Conservation (phyloP, 2,113 vertebrate genomes). For the Etheostoma cragini region DNA sequence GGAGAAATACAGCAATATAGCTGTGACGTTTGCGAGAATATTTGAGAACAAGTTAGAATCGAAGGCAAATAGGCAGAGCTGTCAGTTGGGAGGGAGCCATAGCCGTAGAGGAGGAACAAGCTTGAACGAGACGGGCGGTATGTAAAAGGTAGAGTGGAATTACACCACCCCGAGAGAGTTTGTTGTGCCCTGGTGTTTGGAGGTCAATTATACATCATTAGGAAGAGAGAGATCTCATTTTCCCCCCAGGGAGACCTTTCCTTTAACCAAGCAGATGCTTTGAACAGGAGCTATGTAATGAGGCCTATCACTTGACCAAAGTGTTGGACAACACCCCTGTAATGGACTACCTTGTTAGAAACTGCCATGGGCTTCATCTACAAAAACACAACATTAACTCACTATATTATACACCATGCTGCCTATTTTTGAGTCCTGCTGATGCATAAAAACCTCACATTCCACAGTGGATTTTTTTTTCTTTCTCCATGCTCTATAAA, state of each 20-base stretch:
- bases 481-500: slow-evolving; percentile 32
- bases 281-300: slow-evolving; percentile 73
- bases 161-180: slow-evolving; percentile 67
- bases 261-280: slow-evolving; percentile 73
- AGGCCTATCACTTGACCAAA: slow-evolving; percentile 76
- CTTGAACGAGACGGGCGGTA: slow-evolving; percentile 67
- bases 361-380: slow-evolving; percentile 66
- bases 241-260: slow-evolving; percentile 68
- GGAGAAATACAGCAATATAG: neutral
- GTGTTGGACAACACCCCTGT: slow-evolving; percentile 80
- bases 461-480: slow-evolving; percentile 21
- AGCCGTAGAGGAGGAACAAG: slow-evolving; percentile 68
- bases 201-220: slow-evolving; percentile 82
- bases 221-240: slow-evolving; percentile 69
- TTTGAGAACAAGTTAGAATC: slow-evolving; percentile 10
- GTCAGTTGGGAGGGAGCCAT: slow-evolving; percentile 59
- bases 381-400: slow-evolving; percentile 59
- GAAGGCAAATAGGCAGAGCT: slow-evolving; percentile 31
- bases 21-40: neutral
- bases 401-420: slow-evolving; percentile 48
- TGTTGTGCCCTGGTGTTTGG: slow-evolving; percentile 76
- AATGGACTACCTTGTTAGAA: slow-evolving; percentile 79
- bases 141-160: slow-evolving; percentile 74
- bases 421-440: slow-evolving; percentile 37
- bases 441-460: slow-evolving; percentile 34